These are phyloP conservation scores for Isurus oxyrinchus DNA, from an alignment of 2,113 vertebrate genomes.

Conservation along the genomic window DNA sequence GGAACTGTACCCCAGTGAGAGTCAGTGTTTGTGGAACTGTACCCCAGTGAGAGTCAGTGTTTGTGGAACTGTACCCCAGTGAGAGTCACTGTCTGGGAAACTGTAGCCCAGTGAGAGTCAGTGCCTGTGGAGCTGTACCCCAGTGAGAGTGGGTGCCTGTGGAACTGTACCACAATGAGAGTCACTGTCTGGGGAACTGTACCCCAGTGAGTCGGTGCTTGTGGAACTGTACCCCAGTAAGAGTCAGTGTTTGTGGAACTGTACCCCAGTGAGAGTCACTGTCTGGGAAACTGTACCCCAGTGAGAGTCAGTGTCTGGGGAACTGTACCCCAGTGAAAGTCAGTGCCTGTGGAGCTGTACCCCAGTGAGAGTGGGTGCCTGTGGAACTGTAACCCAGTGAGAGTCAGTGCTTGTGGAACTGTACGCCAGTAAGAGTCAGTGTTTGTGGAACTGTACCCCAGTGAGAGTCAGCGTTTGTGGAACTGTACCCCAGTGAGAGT, in stretches of 20 bases:
- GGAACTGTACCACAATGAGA: too few relatives aligned
- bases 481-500: too few relatives aligned
- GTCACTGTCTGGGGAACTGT: neutral
- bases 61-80: too few relatives aligned
- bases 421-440: neutral
- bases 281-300: neutral
- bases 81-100: too few relatives aligned
- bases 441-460: neutral
- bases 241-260: too few relatives aligned
- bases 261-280: too few relatives aligned
- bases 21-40: neutral
- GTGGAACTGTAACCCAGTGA: neutral
- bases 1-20: neutral
- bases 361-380: neutral
- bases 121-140: too few relatives aligned
- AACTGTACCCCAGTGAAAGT: neutral
- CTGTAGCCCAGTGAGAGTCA: too few relatives aligned
- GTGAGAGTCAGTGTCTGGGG: neutral
- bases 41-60: too few relatives aligned
- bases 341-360: neutral
- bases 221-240: neutral
- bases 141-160: too few relatives aligned
- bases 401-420: neutral
- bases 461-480: too few relatives aligned
- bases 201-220: too few relatives aligned